Base-by-base conservation (phyloP, 2,888 invertebrate species). In the Euclidia mi region DNA sequence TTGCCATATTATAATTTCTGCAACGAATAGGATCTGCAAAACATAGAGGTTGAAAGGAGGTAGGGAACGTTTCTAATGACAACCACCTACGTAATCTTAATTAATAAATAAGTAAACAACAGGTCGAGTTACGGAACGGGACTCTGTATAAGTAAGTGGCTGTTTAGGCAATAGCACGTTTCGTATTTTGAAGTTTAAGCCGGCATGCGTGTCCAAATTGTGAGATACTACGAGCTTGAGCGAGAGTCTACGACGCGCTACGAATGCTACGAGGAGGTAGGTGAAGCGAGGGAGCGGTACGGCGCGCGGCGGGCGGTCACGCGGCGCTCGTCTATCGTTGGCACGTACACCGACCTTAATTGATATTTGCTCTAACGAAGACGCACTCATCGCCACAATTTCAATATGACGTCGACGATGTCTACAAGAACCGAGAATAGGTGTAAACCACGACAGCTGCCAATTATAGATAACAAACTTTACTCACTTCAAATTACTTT, bases 111-210 rank as follows among this genome's bases (percentile, higher is more conserved):
- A 81, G 88, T 80, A 90, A 89, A 91, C 90, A 90, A 78, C 81
- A 85, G 81, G 82, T 82, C 70, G 80, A 82, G 79, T 79, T 79
- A 79, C 81, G 80, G 64, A 71, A 71, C 74, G 69, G 76, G 74
- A 82, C 82, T 87, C 81, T 84, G 85, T 87, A 85, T 81, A 81
- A 82, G 80, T 82, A 87, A 89, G 86, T 84, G 86, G 81, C 87
- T 91, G 82, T 90, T 93, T 91, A 92, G 79, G 90, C 90, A 81
- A 87, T 87, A 89, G 83, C 92, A 92, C 92, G 92, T 92, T 89
- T 90, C 79, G 82, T 86, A 84, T 86, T 89, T 89, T 84, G 82
- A 81, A 90, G 84, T 88, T 88, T 79, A 43, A 50, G 43, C 45
- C 49, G 37, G 38, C 41, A 49, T 43, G 57, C 35, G 55, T 59